phyloP scores from a whole-genome alignment of 2,797 vertebrate genomes.

The Thaleichthys pacificus region DNA sequence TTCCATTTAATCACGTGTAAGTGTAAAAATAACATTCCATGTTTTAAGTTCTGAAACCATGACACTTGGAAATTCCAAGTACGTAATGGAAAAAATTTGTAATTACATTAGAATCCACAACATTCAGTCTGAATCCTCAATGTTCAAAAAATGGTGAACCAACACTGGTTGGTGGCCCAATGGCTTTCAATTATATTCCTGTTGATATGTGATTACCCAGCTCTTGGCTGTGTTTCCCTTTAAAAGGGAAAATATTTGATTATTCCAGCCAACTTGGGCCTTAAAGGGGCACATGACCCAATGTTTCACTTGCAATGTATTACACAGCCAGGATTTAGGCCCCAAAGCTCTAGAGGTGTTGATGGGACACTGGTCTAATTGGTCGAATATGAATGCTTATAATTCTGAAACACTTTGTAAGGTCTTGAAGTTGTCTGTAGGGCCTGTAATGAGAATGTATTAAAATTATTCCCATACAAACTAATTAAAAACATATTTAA shows the following conservation, averaged over 20 bases:
- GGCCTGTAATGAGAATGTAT: too few relatives aligned
- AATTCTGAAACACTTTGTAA: too few relatives aligned
- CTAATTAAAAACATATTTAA: too few relatives aligned
- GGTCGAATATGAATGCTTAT: not conserved
- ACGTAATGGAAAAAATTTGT: not conserved
- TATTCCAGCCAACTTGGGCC: not conserved
- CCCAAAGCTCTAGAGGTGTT: not conserved
- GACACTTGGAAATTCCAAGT: not conserved
- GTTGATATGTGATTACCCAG: not conserved
- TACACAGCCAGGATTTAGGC: conserved; percentile 2
- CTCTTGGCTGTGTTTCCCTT: not conserved
- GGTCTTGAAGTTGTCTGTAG: too few relatives aligned
- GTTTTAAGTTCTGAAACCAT: not conserved
- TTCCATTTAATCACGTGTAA: not conserved
- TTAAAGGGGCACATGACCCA: conserved; percentile 3
- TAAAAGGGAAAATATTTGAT: not conserved
- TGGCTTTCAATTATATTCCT: not conserved
- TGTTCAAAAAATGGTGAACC: too few relatives aligned
- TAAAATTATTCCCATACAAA: too few relatives aligned
- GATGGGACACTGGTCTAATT: not conserved
- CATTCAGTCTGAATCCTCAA: not conserved
- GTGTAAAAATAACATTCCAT: not conserved
- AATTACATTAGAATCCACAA: not conserved
- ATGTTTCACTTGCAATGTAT: conserved; percentile 1
- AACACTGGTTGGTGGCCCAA: not conserved